Conservation (phyloP, 2,113 vertebrate species). For the Vimba vimba region DNA sequence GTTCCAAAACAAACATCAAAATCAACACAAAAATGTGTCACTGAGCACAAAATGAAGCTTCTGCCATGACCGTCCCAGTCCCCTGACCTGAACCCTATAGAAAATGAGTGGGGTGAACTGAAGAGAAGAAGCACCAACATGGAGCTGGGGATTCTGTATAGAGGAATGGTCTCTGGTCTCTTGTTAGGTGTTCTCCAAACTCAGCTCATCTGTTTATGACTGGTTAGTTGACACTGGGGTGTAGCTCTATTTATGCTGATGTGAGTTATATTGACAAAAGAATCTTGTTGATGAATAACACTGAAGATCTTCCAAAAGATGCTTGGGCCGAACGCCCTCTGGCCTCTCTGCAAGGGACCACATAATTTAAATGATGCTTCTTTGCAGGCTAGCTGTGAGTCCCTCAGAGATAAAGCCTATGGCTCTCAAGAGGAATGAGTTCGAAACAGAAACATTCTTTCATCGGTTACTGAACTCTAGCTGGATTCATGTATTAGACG, state of each 20-base stretch:
- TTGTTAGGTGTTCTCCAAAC: too few relatives aligned
- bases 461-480: not conserved
- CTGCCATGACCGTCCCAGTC: too few relatives aligned
- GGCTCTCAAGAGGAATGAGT: not conserved
- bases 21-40: too few relatives aligned
- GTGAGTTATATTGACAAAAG: not conserved
- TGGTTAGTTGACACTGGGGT: too few relatives aligned
- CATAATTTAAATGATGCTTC: not conserved
- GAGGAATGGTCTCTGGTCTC: too few relatives aligned
- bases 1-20: too few relatives aligned
- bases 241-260: too few relatives aligned
- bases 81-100: too few relatives aligned
- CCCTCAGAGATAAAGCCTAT: not conserved
- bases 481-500: not conserved
- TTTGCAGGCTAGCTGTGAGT: not conserved
- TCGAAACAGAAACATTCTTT: not conserved
- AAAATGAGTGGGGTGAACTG: too few relatives aligned
- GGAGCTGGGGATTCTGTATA: too few relatives aligned
- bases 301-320: not conserved
- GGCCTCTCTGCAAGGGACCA: not conserved
- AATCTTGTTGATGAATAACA: slow-evolving; percentile 20
- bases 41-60: too few relatives aligned
- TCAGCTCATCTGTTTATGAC: not conserved
- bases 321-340: not conserved
- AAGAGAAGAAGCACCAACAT: too few relatives aligned